Conservation (phyloP, 2,888 invertebrate species). For the Dermolepida albohirtum region DNA sequence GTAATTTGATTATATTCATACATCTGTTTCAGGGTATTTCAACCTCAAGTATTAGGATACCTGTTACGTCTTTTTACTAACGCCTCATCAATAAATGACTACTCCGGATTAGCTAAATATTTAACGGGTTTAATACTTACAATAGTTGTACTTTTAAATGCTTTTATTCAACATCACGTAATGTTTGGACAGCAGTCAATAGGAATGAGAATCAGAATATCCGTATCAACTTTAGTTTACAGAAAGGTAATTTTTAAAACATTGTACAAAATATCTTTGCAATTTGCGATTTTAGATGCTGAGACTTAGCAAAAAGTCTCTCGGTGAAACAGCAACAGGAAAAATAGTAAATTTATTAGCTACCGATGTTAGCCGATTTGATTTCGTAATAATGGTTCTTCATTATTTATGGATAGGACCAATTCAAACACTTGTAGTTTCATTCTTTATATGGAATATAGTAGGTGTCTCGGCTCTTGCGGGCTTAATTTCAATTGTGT, state of each 20-base stretch:
- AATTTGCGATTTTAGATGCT: conserved; percentile 65
- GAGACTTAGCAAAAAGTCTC: conserved; percentile 73
- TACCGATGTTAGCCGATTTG: conserved; percentile 86
- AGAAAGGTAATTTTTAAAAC: conserved; percentile 72
- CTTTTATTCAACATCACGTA: conserved; percentile 71
- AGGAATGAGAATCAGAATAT: conserved; percentile 80
- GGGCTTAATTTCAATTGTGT: conserved; percentile 70
- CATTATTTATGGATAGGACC: conserved; percentile 87
- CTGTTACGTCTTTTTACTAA: conserved; percentile 70
- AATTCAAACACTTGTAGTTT: conserved; percentile 74
- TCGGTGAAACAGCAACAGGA: conserved; percentile 85
- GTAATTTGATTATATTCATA: too few relatives aligned
- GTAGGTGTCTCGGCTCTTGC: conserved; percentile 70
- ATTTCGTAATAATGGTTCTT: conserved; percentile 74
- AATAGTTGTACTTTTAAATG: conserved; percentile 40
- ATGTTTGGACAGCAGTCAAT: conserved; percentile 69
- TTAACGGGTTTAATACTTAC: conserved; percentile 48
- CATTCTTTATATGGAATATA: conserved; percentile 69
- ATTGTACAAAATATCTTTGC: not conserved
- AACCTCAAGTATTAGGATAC: conserved; percentile 72
- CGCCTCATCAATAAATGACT: conserved; percentile 11
- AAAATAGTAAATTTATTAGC: conserved; percentile 87
- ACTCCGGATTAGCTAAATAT: conserved; percentile 44
- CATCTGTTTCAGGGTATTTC: conserved; percentile 68
- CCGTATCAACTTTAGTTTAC: conserved; percentile 79